Percentiles rank a stretch among this genome's conserved stretches.
These are phyloP conservation scores for Catocala fraxini DNA, from an alignment of 2,888 invertebrate genomes.

Conservation along the genomic window DNA sequence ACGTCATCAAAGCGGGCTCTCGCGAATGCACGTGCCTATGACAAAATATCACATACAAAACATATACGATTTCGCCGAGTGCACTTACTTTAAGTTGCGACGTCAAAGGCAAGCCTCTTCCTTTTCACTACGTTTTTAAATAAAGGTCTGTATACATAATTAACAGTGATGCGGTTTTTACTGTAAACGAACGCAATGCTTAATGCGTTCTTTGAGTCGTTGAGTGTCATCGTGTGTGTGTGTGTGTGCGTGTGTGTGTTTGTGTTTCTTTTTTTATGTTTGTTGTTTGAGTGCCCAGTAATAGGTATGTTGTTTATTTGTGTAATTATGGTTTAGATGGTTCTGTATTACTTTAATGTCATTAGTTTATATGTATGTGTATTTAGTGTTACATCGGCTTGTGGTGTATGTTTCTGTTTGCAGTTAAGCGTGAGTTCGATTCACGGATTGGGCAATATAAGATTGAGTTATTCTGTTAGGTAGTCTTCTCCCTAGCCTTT, in stretches of 20 bases:
- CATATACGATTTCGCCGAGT: constrained; percentile 67
- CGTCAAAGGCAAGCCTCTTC: constrained; percentile 81
- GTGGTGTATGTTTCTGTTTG: background rate
- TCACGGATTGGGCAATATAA: too few species aligned
- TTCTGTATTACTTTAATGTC: background rate
- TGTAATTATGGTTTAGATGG: background rate
- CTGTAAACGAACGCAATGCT: constrained; percentile 67
- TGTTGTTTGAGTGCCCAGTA: constrained; percentile 1
- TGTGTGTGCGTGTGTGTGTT: constrained; percentile 8
- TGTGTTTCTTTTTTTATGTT: constrained; percentile 46
- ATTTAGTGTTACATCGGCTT: too few species aligned
- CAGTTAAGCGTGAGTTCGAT: too few species aligned
- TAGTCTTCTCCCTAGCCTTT: too few species aligned
- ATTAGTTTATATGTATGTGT: background rate
- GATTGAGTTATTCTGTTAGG: too few species aligned
- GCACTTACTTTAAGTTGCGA: constrained; percentile 72
- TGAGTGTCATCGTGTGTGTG: constrained; percentile 65
- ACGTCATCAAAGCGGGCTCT: constrained; percentile 56
- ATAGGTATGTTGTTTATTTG: constrained; percentile 1
- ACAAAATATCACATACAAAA: constrained; percentile 61
- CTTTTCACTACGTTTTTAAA: constrained; percentile 79
- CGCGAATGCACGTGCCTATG: constrained; percentile 57
- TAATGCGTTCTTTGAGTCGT: constrained; percentile 74
- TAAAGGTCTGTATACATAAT: constrained; percentile 74
- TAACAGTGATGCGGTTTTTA: constrained; percentile 75